These are phyloP conservation scores for Tholera decimalis DNA, from an alignment of 2,888 invertebrate species.

Conservation along the genomic window DNA sequence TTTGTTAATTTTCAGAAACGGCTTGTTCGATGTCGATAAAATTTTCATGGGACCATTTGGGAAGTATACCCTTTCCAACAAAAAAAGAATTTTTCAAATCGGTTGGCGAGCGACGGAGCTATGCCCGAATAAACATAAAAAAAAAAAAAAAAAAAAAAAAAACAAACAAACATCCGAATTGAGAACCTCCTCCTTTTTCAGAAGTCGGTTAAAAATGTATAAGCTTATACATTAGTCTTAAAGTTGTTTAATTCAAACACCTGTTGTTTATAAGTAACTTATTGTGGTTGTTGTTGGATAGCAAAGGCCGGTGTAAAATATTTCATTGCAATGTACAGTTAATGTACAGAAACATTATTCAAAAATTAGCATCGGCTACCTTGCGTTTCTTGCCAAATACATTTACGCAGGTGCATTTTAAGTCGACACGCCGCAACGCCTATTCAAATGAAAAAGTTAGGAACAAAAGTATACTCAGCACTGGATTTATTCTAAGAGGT, in stretches of 20 bases:
- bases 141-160: too few species aligned
- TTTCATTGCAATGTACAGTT: background rate
- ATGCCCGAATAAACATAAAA: too few species aligned
- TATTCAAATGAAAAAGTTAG: slow-evolving; percentile 56
- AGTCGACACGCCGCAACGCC: background rate
- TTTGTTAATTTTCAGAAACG: too few species aligned
- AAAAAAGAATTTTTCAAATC: too few species aligned
- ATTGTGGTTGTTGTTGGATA: background rate
- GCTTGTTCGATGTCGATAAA: too few species aligned
- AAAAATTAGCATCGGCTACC: slow-evolving; percentile 5
- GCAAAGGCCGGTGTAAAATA: background rate
- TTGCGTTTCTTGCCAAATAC: slow-evolving; percentile 5
- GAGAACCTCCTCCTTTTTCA: too few species aligned
- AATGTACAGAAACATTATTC: slow-evolving; percentile 2
- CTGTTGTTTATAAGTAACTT: background rate
- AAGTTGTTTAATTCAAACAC: background rate
- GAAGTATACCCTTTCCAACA: too few species aligned
- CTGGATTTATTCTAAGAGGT: slow-evolving; percentile 69
- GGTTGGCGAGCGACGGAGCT: too few species aligned
- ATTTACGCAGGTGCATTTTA: slow-evolving; percentile 19
- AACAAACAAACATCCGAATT: too few species aligned
- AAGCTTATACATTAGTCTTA: background rate
- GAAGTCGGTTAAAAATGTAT: too few species aligned
- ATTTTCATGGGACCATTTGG: too few species aligned
- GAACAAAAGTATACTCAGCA: slow-evolving; percentile 62